Conservation (phyloP, 2,113 vertebrate genomes). For the Girardinichthys multiradiatus region DNA sequence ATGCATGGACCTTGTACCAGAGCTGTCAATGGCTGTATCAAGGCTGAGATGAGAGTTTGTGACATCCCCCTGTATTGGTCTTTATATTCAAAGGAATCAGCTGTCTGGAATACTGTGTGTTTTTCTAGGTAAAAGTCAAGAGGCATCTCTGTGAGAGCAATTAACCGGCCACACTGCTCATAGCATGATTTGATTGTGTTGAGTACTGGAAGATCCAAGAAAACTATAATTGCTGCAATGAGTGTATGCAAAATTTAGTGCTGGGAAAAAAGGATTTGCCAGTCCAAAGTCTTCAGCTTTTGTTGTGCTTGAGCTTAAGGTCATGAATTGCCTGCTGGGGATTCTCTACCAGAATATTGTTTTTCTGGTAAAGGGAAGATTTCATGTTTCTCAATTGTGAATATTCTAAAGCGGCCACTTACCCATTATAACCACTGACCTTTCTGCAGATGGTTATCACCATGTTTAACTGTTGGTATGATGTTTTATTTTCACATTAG, state of each 20-base stretch:
- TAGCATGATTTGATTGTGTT: not conserved
- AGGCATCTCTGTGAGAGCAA: not conserved
- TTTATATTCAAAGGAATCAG: conserved; percentile 35
- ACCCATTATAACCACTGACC: too few species aligned
- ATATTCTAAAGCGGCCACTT: too few species aligned
- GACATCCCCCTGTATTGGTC: conserved; percentile 10
- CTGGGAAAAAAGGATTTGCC: not conserved
- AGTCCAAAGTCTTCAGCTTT: too few species aligned
- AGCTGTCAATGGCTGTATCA: conserved; percentile 37
- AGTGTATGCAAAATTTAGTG: not conserved
- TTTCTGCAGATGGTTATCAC: too few species aligned
- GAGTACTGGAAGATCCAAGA: not conserved
- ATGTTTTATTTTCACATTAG: too few species aligned
- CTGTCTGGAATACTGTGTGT: conserved; percentile 6
- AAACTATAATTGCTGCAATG: too few species aligned
- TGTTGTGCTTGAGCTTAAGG: not conserved
- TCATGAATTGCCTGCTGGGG: not conserved
- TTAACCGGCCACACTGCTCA: not conserved
- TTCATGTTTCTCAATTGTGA: too few species aligned
- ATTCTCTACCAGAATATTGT: not conserved
- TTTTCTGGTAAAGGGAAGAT: not conserved
- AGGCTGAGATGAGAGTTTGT: conserved; percentile 24
- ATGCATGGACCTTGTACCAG: conserved; percentile 5
- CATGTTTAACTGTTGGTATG: too few species aligned
- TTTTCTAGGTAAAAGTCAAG: conserved; percentile 19